Base-by-base conservation (phyloP, 1,140 invertebrate genomes). In the Doryteuthis pealeii region DNA sequence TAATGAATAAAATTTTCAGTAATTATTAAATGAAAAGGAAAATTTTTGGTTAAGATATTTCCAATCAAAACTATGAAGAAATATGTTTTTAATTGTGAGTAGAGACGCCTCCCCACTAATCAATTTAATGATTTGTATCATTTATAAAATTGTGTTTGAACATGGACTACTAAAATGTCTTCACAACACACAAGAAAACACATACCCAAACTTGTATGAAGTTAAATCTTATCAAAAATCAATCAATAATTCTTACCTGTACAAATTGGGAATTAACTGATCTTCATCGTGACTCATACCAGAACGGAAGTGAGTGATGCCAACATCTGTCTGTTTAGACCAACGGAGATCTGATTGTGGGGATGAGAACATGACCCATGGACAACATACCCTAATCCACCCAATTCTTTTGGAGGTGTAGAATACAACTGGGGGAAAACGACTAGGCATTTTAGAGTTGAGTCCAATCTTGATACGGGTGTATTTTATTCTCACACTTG, bases 261-360 rank as follows among this genome's bases (percentile, higher is more conserved):
- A n/a, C n/a, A 99, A 92, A 89, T 99, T 99, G n/a, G 98, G 98
- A 88, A 99, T 99, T 6, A 99, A 91, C 88, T 99, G 97, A 91
- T 99, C 98, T 88, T 99, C 97, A 85, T 99, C 98, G 86, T 99
- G 98, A 62, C 95, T 98, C 97, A 99, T 99, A 82, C 98, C 98
- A 1, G 97, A 99, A 30, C 98, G 91, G 91, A 99, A 99, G 89
- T 99, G 98, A 22, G 98, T 99, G 76, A 99, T 99, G 70, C 98
- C 98, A 35, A 99, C 96, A 88, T 99, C 98, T 0, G 98, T 99
- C 90, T 99, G 98, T 85, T 99, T 99, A 18, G 97, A 99, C 98
- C 98, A 99, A 33, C 91, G 79, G 10, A 92, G 81, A 88, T 92
- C 91, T 28, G 91, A 91, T 80, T 95, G 96, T 3, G n/a, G 98